Conservation (phyloP, 2,888 invertebrate genomes). For the Cephus nigrinus region DNA sequence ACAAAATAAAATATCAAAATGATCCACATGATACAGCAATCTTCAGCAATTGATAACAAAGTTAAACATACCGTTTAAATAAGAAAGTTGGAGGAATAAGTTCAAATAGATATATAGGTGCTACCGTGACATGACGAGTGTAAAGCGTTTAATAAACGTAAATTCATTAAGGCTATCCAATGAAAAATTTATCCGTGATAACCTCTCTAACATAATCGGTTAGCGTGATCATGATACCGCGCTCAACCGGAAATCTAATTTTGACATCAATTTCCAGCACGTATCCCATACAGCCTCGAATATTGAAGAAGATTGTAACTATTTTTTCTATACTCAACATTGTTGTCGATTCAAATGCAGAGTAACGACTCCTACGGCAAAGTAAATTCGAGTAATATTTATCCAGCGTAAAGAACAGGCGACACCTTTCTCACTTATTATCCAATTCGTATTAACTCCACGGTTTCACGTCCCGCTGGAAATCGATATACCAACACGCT, state of each 20-base stretch:
- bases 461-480: not conserved
- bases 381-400: not conserved
- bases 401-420: not conserved
- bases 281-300: not conserved
- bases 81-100: not conserved
- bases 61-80: not conserved
- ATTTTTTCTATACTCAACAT: not conserved
- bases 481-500: not conserved
- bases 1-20: not conserved
- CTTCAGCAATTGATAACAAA: not conserved
- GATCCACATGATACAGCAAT: not conserved
- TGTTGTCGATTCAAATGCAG: not conserved
- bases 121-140: not conserved
- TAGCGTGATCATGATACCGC: not conserved
- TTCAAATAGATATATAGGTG: not conserved
- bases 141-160: not conserved
- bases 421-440: not conserved
- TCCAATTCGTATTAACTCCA: not conserved
- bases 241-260: not conserved
- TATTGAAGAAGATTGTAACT: not conserved
- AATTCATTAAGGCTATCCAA: not conserved
- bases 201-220: not conserved
- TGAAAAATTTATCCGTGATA: not conserved
- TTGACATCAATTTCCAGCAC: not conserved
- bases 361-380: not conserved